These are phyloP conservation scores for Hystrix brachyura DNA, from an alignment of 2,113 vertebrate species.

Conservation along the genomic window DNA sequence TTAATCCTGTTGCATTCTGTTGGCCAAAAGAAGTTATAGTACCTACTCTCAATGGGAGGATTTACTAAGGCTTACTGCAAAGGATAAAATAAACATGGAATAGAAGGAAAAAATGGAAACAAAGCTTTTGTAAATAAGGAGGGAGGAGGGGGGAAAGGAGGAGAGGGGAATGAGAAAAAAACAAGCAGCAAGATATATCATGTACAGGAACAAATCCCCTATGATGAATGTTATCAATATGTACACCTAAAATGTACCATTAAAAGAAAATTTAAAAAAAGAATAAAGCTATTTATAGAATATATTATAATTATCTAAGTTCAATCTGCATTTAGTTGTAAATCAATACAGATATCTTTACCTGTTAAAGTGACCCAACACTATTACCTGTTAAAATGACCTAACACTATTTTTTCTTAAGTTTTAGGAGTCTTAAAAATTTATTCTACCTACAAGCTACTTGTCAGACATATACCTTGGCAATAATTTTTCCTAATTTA, in stretches of 20 bases:
- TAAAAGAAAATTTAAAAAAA: neutral
- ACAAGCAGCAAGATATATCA: too few species aligned
- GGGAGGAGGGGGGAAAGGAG: too few species aligned
- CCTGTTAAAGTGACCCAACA: neutral
- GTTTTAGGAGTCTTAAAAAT: neutral
- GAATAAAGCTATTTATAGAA: neutral
- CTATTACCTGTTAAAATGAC: neutral
- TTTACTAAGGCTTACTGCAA: neutral
- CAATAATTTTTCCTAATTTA: neutral
- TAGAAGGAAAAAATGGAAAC: too few species aligned
- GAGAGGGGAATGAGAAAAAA: too few species aligned
- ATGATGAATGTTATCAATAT: too few species aligned
- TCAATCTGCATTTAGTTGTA: neutral
- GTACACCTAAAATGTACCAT: too few species aligned
- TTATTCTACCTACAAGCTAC: neutral
- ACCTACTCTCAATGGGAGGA: neutral
- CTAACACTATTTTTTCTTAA: neutral
- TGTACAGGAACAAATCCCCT: too few species aligned
- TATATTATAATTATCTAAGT: neutral
- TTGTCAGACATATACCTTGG: neutral
- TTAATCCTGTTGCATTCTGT: neutral
- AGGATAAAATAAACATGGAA: neutral
- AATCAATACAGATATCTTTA: neutral
- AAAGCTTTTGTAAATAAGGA: too few species aligned
- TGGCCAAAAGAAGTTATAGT: neutral